Evolutionary conservation across 2,888 invertebrate genomes (phyloP).

Genomic region (Prostheceraeus crozeri): DNA sequence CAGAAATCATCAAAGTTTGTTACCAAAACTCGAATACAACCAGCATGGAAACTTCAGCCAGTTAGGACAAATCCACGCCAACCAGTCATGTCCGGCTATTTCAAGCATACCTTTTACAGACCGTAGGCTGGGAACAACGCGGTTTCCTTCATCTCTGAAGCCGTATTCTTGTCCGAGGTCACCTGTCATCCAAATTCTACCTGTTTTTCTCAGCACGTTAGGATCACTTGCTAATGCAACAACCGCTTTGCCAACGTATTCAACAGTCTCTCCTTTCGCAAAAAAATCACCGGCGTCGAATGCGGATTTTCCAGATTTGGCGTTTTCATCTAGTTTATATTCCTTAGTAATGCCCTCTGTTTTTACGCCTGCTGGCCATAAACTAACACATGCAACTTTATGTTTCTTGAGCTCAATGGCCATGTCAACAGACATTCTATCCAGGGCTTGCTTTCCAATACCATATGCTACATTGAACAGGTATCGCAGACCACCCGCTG

Average conservation of each 20-base stretch:
- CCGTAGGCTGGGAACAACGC: too few relatives aligned
- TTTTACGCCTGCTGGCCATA: conserved; percentile 58
- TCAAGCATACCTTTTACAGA: too few relatives aligned
- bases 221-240: conserved; percentile 47
- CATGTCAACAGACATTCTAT: conserved; percentile 58
- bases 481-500: conserved; percentile 53
- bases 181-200: conserved; percentile 49
- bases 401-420: conserved; percentile 53
- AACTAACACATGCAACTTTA: conserved; percentile 52
- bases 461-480: conserved; percentile 55
- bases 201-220: conserved; percentile 49
- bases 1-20: too few relatives aligned
- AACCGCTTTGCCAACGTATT: conserved; percentile 44
- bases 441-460: conserved; percentile 58
- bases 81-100: too few relatives aligned
- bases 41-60: too few relatives aligned
- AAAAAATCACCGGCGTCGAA: conserved; percentile 45
- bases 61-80: too few relatives aligned
- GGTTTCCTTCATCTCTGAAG: conserved; percentile 54
- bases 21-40: too few relatives aligned
- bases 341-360: conserved; percentile 50
- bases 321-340: conserved; percentile 33
- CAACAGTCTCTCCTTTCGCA: conserved; percentile 18
- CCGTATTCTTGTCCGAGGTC: conserved; percentile 56
- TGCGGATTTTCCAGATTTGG: too few relatives aligned